Conservation (phyloP, 1,140 invertebrate species). For the Calliopsis andreniformis region DNA sequence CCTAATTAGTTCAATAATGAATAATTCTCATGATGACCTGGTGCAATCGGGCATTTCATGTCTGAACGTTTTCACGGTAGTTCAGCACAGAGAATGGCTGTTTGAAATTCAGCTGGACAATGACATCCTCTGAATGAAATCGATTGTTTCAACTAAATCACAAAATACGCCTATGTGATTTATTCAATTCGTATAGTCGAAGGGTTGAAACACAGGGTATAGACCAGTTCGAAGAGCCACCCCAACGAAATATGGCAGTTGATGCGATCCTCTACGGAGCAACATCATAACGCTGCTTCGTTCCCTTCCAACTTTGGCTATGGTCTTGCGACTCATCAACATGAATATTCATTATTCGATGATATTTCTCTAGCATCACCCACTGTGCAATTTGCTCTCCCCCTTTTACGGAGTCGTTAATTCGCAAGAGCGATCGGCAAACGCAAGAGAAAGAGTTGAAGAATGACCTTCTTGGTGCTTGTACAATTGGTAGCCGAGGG, state of each 20-base stretch:
- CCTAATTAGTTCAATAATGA: conserved; percentile 31
- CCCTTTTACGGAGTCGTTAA: conserved; percentile 74
- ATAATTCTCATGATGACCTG: conserved; percentile 28
- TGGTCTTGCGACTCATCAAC: conserved; percentile 79
- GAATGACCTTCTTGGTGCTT: background rate
- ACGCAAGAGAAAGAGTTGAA: conserved; percentile 25
- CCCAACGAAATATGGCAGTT: conserved; percentile 78
- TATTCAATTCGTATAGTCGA: too few relatives aligned
- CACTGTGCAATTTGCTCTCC: conserved; percentile 55
- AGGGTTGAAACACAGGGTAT: conserved; percentile 53
- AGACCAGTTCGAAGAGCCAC: conserved; percentile 43
- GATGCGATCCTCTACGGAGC: conserved; percentile 79
- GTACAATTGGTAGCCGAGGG: too few relatives aligned
- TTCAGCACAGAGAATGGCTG: background rate
- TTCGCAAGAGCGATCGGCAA: conserved; percentile 79
- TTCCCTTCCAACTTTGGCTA: conserved; percentile 73
- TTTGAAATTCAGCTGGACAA: conserved; percentile 15
- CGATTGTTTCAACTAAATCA: background rate
- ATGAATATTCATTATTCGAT: conserved; percentile 82
- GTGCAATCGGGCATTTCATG: background rate
- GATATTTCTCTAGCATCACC: conserved; percentile 78
- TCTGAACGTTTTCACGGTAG: conserved; percentile 6
- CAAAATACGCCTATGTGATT: conserved; percentile 22
- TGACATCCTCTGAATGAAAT: conserved; percentile 4
- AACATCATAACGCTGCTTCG: conserved; percentile 77